These are phyloP conservation scores for Microchrysa polita DNA, from an alignment of 2,888 invertebrate genomes.

Conservation along the genomic window DNA sequence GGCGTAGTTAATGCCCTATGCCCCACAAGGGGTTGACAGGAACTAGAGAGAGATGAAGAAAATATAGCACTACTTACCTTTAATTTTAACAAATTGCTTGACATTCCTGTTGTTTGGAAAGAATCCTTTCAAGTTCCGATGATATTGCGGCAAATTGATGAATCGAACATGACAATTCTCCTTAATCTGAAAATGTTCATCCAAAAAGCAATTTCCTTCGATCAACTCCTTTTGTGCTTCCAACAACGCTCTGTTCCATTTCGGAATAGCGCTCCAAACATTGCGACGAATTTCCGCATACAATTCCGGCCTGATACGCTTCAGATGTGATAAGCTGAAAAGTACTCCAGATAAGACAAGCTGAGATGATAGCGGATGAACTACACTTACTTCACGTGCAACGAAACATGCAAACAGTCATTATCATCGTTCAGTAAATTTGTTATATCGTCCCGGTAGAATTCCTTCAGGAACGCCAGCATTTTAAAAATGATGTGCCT, in stretches of 20 bases:
- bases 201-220: conserved; percentile 62
- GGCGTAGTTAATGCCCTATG: too few species aligned
- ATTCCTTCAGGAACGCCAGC: conserved; percentile 69
- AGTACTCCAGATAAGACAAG: too few species aligned
- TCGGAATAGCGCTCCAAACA: conserved; percentile 71
- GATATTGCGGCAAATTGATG: conserved; percentile 74
- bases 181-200: conserved; percentile 66
- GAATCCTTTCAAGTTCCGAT: conserved; percentile 65
- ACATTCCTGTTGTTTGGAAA: conserved; percentile 78
- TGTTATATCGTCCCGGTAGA: conserved; percentile 71
- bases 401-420: conserved; percentile 70
- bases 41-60: too few species aligned
- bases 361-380: too few species aligned
- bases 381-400: conserved; percentile 76
- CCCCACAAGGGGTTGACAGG: too few species aligned
- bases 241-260: conserved; percentile 72
- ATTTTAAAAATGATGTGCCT: conserved; percentile 49
- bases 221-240: conserved; percentile 70
- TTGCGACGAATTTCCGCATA: conserved; percentile 74
- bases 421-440: conserved; percentile 71
- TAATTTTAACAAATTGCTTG: conserved; percentile 77
- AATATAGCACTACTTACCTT: too few species aligned
- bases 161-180: conserved; percentile 75
- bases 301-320: conserved; percentile 70
- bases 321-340: conserved; percentile 49